Evolutionary conservation across 92 coral and sea anemone genomes (phyloP).

Genomic region (Zoanthus gigantus): DNA sequence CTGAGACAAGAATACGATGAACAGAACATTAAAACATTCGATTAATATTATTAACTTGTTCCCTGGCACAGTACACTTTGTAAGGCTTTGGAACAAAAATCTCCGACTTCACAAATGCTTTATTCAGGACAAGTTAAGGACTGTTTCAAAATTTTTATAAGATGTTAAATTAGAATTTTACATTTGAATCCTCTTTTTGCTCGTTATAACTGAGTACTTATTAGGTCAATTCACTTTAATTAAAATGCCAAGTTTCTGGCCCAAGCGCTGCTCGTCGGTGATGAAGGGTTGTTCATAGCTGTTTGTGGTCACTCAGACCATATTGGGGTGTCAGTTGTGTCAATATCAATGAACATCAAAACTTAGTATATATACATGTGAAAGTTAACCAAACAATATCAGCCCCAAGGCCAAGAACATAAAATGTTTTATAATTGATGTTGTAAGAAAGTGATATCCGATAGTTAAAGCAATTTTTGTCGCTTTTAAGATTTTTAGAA

Average conservation of each 20-base stretch:
- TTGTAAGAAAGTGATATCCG: slow-evolving; percentile 25
- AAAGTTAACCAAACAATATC: slow-evolving; percentile 33
- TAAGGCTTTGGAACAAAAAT: not conserved
- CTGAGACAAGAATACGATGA: not conserved
- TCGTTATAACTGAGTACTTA: not conserved
- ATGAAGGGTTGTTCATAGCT: not conserved
- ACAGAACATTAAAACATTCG: not conserved
- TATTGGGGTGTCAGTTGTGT: not conserved
- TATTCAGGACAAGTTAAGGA: not conserved
- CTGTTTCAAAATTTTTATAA: not conserved
- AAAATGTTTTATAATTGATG: slow-evolving; percentile 32
- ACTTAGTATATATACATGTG: not conserved
- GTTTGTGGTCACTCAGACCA: not conserved
- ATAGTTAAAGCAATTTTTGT: slow-evolving; percentile 20
- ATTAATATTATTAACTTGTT: too few species aligned
- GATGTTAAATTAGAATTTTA: not conserved
- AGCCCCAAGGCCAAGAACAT: slow-evolving; percentile 20
- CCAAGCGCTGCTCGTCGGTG: slow-evolving; percentile 8
- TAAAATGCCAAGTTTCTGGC: not conserved
- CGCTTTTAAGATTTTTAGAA: slow-evolving; percentile 2
- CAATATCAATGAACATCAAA: not conserved
- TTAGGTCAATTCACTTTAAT: not conserved
- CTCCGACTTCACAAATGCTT: not conserved
- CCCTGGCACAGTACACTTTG: not conserved
- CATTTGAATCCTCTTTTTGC: not conserved